A percentile compares a stretch with the other conserved stretches of the same genome.
Evolutionary conservation across 2,113 vertebrate genomes (phyloP).

Genomic region (Diglossa brunneiventris): DNA sequence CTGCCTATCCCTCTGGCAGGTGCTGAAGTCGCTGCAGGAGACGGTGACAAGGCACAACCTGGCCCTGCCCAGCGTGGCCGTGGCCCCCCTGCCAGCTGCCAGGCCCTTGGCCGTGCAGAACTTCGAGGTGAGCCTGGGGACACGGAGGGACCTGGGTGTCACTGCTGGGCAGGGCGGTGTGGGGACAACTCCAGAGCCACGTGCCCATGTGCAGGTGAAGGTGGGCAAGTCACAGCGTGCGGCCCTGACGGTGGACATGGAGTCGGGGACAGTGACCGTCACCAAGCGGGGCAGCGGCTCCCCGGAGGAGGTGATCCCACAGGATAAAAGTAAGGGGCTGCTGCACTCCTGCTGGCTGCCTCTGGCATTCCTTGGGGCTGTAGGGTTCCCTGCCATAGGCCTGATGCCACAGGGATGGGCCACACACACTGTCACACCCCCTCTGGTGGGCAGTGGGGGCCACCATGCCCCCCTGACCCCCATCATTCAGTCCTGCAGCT

Average conservation of each 20-base stretch:
- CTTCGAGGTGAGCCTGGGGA: conserved; percentile 75
- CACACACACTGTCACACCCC: fast-evolving
- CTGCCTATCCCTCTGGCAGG: conserved; percentile 38
- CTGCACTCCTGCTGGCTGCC: neutral
- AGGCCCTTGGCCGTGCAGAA: conserved; percentile 73
- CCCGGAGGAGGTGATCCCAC: conserved; percentile 74
- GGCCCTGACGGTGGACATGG: conserved; percentile 77
- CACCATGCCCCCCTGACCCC: fast-evolving
- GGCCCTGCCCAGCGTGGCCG: conserved; percentile 63
- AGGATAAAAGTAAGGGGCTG: conserved; percentile 77
- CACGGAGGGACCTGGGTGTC: fast-evolving
- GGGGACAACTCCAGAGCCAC: fast-evolving
- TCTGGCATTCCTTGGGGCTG: fast-evolving
- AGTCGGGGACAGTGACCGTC: conserved; percentile 76
- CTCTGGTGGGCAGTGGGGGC: fast-evolving
- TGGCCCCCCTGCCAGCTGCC: neutral
- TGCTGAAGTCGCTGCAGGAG: conserved; percentile 82
- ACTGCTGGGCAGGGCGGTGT: fast-evolving
- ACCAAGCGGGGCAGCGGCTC: conserved; percentile 68
- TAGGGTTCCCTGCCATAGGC: neutral
- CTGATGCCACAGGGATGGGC: neutral
- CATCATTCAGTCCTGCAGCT: conserved; percentile 79
- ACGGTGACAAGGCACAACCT: conserved; percentile 79
- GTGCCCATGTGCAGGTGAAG: conserved; percentile 72
- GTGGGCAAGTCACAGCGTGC: conserved; percentile 75